A percentile compares a stretch with the other conserved stretches of the same genome.
These are phyloP conservation scores for Zeuzera pyrina DNA, from an alignment of 2,888 invertebrate species.

Conservation along the genomic window DNA sequence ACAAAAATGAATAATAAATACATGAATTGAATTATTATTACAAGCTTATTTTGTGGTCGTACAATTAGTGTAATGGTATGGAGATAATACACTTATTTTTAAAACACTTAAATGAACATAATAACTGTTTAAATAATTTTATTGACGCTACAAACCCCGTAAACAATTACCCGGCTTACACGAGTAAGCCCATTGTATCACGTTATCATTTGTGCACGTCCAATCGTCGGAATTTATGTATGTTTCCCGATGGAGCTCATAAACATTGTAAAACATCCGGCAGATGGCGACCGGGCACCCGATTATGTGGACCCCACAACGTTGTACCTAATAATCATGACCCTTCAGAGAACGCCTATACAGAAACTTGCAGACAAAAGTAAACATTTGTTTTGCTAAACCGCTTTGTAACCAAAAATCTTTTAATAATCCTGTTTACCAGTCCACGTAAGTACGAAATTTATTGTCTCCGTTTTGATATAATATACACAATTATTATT, in stretches of 20 bases:
- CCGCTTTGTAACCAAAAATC: slow-evolving; percentile 5
- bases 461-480: too few species aligned
- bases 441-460: too few species aligned
- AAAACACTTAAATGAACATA: too few species aligned
- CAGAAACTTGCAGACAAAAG: slow-evolving; percentile 9
- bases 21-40: too few species aligned
- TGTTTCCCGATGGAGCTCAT: slow-evolving; percentile 63
- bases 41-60: too few species aligned
- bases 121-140: too few species aligned
- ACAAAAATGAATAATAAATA: too few species aligned
- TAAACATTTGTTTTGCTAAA: slow-evolving; percentile 9
- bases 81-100: too few species aligned
- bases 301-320: slow-evolving; percentile 33
- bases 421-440: too few species aligned
- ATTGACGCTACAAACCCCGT: too few species aligned
- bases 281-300: slow-evolving; percentile 53
- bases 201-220: slow-evolving; percentile 46
- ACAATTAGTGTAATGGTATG: too few species aligned
- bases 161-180: slow-evolving; percentile 40
- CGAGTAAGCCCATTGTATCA: slow-evolving; percentile 41
- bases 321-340: slow-evolving; percentile 7
- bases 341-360: slow-evolving; percentile 6
- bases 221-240: slow-evolving; percentile 59
- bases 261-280: slow-evolving; percentile 70
- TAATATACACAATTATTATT: too few species aligned